Conservation (phyloP, 2,113 vertebrate genomes). For the Pitta sordida region DNA sequence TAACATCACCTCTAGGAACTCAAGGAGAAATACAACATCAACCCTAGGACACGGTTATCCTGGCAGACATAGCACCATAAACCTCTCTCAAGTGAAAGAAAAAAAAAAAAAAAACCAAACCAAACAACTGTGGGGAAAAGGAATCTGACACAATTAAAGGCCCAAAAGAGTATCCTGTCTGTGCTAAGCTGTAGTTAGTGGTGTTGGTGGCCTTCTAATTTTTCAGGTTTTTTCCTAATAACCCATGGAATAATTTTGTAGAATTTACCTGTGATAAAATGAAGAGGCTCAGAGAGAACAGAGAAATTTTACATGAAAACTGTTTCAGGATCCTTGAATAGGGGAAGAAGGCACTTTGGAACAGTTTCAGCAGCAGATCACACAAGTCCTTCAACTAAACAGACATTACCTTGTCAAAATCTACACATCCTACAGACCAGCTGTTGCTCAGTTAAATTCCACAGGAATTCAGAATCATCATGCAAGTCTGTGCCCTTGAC, state of each 20-base stretch:
- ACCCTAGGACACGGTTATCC: slow-evolving; percentile 62
- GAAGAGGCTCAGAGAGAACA: not conserved
- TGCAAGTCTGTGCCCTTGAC: not conserved
- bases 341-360: not conserved
- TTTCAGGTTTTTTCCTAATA: not conserved
- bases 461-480: not conserved
- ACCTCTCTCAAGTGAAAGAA: slow-evolving; percentile 63
- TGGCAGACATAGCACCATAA: slow-evolving; percentile 76
- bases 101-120: not conserved
- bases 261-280: not conserved
- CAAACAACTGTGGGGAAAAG: slow-evolving; percentile 42
- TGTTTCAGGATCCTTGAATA: not conserved
- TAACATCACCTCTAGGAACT: slow-evolving; percentile 80
- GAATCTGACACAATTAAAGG: slow-evolving; percentile 69
- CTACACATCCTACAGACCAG: slow-evolving; percentile 41
- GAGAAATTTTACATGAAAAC: not conserved
- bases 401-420: slow-evolving; percentile 36
- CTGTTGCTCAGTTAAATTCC: not conserved
- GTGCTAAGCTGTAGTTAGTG: not conserved
- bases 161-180: slow-evolving; percentile 57
- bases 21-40: slow-evolving; percentile 74
- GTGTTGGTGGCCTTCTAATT: slow-evolving; percentile 46
- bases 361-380: not conserved
- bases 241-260: not conserved
- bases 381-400: not conserved